Base-by-base conservation (phyloP, 2,113 vertebrate genomes). In the Pteropus alecto region DNA sequence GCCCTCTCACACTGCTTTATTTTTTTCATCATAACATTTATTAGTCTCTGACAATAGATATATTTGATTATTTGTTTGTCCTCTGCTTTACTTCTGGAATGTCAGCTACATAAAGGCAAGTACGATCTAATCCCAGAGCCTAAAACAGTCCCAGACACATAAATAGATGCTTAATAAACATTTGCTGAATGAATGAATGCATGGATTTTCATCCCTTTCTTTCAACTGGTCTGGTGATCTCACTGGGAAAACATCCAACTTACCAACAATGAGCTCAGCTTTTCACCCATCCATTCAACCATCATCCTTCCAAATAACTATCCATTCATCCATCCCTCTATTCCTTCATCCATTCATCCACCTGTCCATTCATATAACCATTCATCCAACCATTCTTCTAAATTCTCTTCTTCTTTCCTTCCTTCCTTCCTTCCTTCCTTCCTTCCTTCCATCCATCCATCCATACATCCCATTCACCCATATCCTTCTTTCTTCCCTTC, bases 181-280 rank as follows among this genome's bases (percentile, higher is more conserved):
- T 95, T 87, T 97, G 91, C 60, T 86, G 85, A 82, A 85, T 78
- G 73, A 95, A 87, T 81, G 90, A 85, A 94, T 88, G 33, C 33
- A 21, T 12, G 96, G 93, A 94, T 98, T 96, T 93, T 73, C 76
- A 93, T 12, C 28, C 67, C n/a, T 92, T 97, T 95, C 90, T 97
- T 88, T 91, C 71, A 73, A 91, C 67, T 58, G 91, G 81, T 95
- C 95, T 68, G 71, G 21, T 93, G 95, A 96, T 43, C 95, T 96
- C 97, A 89, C 93, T 95, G 97, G 94, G 87, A 96, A 84, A 84
- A 63, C 41, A 71, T 95, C 94, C 96, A 97, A 43, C 76, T 87
- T 61, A 58, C 81, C 54, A 67, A 82, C n/a, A 51, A 7, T 86
- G 89, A 97, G 41, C 90, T 96, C 96, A 97, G 92, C 94, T 90